Evolutionary conservation across 2,113 vertebrate species (phyloP).

Genomic region (Redunca redunca): DNA sequence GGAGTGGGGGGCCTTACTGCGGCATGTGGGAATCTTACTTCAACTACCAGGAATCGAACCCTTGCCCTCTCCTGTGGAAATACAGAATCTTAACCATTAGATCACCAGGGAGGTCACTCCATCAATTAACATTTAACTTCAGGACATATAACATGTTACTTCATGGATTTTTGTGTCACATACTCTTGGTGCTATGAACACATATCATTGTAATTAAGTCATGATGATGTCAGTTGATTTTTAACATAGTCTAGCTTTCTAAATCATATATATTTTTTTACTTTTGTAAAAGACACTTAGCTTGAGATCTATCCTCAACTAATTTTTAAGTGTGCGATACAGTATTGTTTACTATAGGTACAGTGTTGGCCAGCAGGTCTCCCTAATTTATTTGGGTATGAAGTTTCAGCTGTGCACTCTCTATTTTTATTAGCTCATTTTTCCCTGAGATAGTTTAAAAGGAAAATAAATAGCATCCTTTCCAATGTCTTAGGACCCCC

Average conservation of each 20-base stretch:
- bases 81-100: not conserved
- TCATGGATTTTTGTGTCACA: conserved; percentile 5
- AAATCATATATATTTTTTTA: not conserved
- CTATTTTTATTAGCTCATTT: not conserved
- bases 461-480: not conserved
- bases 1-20: fast-evolving
- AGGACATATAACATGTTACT: not conserved
- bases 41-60: not conserved
- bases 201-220: not conserved
- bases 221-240: conserved; percentile 20
- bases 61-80: not conserved
- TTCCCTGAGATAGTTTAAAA: not conserved
- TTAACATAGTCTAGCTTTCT: conserved; percentile 3
- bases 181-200: not conserved
- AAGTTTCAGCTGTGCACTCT: not conserved
- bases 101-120: not conserved
- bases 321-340: not conserved
- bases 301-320: not conserved
- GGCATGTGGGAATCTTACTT: not conserved
- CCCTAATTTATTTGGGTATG: not conserved
- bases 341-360: not conserved
- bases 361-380: not conserved
- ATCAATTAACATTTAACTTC: not conserved
- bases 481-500: not conserved
- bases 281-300: not conserved